Conservation (phyloP, 2,888 invertebrate species). For the Sesia bembeciformis region DNA sequence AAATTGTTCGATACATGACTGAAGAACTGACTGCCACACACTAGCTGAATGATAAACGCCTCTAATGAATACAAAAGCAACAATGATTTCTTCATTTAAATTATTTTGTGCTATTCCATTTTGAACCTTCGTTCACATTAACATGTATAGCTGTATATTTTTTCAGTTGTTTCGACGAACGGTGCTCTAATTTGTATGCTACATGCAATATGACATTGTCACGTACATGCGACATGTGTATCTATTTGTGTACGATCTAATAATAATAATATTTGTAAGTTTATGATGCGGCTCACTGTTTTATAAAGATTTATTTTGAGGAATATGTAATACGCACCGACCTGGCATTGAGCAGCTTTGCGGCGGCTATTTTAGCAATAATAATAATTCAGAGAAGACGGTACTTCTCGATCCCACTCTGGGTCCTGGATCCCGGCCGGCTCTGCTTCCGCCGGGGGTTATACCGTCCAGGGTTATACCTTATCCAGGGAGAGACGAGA, state of each 20-base stretch:
- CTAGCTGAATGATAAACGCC: conserved; percentile 21
- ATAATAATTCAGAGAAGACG: too few species aligned
- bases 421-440: too few species aligned
- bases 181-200: conserved; percentile 35
- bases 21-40: conserved; percentile 17
- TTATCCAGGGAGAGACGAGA: too few species aligned
- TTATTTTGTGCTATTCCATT: conserved; percentile 4
- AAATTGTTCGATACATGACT: conserved; percentile 13
- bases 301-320: too few species aligned
- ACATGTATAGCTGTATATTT: conserved; percentile 7
- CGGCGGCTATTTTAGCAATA: too few species aligned
- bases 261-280: neutral
- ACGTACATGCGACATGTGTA: conserved; percentile 32
- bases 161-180: conserved; percentile 12
- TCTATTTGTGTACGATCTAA: conserved; percentile 20
- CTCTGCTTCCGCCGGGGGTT: too few species aligned
- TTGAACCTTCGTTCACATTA: conserved; percentile 12
- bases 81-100: conserved; percentile 7
- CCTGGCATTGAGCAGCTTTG: too few species aligned
- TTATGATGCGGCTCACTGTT: neutral
- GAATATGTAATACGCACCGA: too few species aligned
- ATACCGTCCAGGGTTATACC: too few species aligned
- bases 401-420: too few species aligned
- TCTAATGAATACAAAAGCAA: conserved; percentile 14
- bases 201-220: conserved; percentile 37